Evolutionary conservation across 2,888 invertebrate genomes (phyloP), one percentile per base, ranked within the genome.

Genomic region (Pristionchus exspectatus): DNA sequence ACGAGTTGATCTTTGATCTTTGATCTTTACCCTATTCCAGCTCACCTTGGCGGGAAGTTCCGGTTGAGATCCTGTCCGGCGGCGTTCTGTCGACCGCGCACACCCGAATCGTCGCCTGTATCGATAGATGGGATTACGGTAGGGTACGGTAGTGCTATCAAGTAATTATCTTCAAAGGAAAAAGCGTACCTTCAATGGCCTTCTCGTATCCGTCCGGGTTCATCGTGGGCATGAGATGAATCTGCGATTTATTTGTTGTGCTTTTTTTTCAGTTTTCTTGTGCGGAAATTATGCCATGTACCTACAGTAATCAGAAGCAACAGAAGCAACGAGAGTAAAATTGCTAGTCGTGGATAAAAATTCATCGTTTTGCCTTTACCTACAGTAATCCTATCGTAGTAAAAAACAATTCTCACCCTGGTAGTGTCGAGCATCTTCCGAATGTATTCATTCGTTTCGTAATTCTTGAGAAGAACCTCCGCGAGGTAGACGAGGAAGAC

Each of bases 161-260:
- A 27, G 3, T 0, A 24, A 2, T 83, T 16, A 21, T 56, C 2
- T 56, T 56, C 30, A n/a, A 24, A 50, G 5, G 9, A 44, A 74
- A 21, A 33, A 74, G 38, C 2, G n/a, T 86, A 88, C 83, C 74
- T 87, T 89, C 86, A n/a, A 84, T 59, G 24, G 88, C 66, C 90
- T 96, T 96, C 95, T 97, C 97, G 96, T 97, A 99, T n/a, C 99
- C 98, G 95, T 98, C 99, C 0, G 99, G 99, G 96, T 99, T 99
- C 98, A 99, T 98, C 92, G 97, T 97, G 0, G 98, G 98, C 96
- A 99, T 96, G 88, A 99, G 96, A 95, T 99, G 98, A 89, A 99
- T 97, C 89, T 89, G 59, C 3, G 10, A 50, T 50, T 3, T 50
- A 50, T 50, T 50, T 50, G 12, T 50, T 50, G 7, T 7, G 44